phyloP scores from a whole-genome alignment of 2,888 invertebrate genomes.

The Tolmerus cingulatus region DNA sequence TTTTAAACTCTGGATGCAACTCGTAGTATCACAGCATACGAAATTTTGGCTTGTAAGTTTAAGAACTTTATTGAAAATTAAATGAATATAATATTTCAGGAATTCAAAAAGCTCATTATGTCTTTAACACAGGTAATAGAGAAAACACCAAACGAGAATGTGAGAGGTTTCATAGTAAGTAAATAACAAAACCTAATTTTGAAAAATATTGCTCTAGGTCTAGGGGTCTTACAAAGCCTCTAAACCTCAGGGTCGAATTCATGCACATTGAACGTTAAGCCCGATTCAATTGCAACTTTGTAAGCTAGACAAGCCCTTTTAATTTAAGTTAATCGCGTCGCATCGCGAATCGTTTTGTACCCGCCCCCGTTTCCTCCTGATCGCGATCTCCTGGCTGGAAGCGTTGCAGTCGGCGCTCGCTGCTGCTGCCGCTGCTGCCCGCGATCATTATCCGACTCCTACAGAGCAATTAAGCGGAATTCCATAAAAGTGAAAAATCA shows the following conservation, averaged over 20 bases:
- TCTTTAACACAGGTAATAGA: too few relatives aligned
- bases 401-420: not conserved
- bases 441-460: conserved; percentile 7
- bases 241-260: not conserved
- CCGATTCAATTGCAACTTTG: not conserved
- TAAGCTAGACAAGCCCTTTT: not conserved
- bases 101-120: too few relatives aligned
- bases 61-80: too few relatives aligned
- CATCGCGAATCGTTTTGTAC: not conserved
- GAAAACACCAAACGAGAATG: too few relatives aligned
- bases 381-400: not conserved
- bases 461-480: conserved; percentile 10
- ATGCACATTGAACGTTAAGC: not conserved
- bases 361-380: not conserved
- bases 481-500: conserved; percentile 24
- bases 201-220: not conserved
- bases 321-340: not conserved
- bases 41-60: too few relatives aligned
- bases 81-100: too few relatives aligned
- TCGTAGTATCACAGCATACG: too few relatives aligned
- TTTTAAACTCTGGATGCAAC: too few relatives aligned
- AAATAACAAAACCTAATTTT: not conserved
- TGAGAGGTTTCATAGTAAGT: too few relatives aligned
- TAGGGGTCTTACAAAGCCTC: not conserved
- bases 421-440: not conserved